These are phyloP conservation scores for Pimephales promelas DNA, from an alignment of 2,113 vertebrate genomes.

Conservation along the genomic window DNA sequence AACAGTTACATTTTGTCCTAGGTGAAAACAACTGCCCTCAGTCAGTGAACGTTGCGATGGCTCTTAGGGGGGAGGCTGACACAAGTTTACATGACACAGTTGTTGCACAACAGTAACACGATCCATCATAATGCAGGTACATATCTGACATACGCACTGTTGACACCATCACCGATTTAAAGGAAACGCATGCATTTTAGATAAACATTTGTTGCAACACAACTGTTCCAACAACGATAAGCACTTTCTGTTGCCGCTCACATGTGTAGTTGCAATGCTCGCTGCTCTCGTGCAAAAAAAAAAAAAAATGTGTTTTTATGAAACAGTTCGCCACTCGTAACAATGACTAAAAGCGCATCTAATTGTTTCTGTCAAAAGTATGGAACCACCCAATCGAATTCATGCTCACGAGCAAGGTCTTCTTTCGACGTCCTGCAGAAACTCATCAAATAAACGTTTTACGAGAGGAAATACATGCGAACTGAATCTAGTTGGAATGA, in stretches of 20 bases:
- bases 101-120: constrained; percentile 44
- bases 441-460: background rate
- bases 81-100: constrained; percentile 29
- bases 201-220: constrained; percentile 1
- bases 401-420: background rate
- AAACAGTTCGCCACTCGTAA: background rate
- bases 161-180: constrained; percentile 7
- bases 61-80: background rate
- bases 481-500: background rate
- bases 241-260: background rate
- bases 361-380: constrained; percentile 38
- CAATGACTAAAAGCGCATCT: constrained; percentile 5
- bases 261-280: background rate
- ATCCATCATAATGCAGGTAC: constrained; percentile 28
- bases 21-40: background rate
- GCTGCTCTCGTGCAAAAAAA: constrained; percentile 11
- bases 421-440: constrained; percentile 44
- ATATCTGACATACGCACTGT: background rate
- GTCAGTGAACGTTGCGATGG: background rate
- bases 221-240: background rate
- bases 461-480: background rate
- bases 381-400: constrained; percentile 44
- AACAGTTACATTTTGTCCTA: background rate
- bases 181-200: background rate
- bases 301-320: background rate